Evolutionary conservation across 2,113 vertebrate species (phyloP).

Genomic region (Cinclus mexicanus): DNA sequence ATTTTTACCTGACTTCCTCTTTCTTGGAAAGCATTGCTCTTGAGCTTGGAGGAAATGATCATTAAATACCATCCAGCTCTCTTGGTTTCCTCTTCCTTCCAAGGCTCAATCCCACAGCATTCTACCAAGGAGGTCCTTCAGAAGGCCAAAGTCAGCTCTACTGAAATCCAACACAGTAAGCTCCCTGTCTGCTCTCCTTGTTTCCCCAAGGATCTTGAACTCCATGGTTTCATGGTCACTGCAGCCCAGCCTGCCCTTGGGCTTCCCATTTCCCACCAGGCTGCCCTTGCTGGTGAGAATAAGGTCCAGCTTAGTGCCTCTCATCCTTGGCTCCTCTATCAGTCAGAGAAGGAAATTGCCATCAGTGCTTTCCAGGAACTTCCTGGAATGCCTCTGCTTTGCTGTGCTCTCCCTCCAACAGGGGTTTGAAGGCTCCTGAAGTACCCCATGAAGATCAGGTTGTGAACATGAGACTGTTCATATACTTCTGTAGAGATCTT

Average conservation of each 20-base stretch:
- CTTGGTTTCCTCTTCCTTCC: not conserved
- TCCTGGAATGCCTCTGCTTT: not conserved
- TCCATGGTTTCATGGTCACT: not conserved
- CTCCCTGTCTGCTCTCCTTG: not conserved
- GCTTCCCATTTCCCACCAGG: not conserved
- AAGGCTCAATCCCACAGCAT: not conserved
- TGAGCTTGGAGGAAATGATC: not conserved
- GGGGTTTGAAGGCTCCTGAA: not conserved
- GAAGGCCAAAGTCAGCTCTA: not conserved
- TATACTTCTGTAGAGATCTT: fast-evolving
- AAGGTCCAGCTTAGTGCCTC: not conserved
- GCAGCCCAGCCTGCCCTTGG: not conserved
- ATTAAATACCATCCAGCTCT: not conserved
- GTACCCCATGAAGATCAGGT: not conserved
- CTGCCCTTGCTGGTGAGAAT: not conserved
- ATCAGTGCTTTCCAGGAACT: not conserved
- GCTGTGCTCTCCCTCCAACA: not conserved
- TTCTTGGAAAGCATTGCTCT: not conserved
- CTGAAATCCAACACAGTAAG: not conserved
- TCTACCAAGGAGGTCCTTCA: not conserved
- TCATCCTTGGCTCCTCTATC: not conserved
- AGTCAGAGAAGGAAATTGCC: not conserved
- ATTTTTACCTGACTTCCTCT: not conserved
- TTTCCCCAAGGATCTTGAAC: not conserved
- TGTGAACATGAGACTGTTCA: not conserved